Conservation (phyloP, 2,797 vertebrate species). For the Sebastes paucispinis region DNA sequence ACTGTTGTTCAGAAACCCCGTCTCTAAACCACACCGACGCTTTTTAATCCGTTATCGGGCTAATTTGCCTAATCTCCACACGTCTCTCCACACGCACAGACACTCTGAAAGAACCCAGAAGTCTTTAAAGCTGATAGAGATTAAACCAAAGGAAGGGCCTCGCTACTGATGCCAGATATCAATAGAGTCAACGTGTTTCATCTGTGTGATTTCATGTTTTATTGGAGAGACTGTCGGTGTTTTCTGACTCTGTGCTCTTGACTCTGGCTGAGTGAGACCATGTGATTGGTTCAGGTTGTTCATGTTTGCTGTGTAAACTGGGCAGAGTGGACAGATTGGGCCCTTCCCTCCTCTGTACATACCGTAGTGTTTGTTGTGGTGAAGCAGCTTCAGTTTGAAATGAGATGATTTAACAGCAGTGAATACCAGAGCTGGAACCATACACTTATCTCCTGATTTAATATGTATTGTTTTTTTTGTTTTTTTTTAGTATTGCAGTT, state of each 20-base stretch:
- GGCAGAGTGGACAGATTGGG: neutral
- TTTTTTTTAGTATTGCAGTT: too few relatives aligned
- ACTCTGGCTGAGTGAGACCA: neutral
- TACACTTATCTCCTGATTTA: too few relatives aligned
- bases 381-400: neutral
- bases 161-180: neutral
- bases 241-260: neutral
- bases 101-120: neutral
- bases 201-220: neutral
- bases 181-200: neutral
- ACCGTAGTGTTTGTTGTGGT: neutral
- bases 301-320: slow-evolving; percentile 8
- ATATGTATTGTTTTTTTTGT: too few relatives aligned
- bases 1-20: neutral
- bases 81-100: neutral
- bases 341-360: neutral
- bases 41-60: slow-evolving; percentile 10
- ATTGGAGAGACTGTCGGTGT: too few relatives aligned
- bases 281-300: neutral
- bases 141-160: neutral
- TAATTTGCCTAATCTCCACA: slow-evolving; percentile 31
- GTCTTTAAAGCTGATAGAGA: neutral
- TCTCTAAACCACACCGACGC: neutral
- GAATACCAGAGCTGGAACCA: neutral
- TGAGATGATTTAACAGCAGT: neutral